Evolutionary conservation across 2,797 vertebrate genomes (phyloP), one percentile per base, ranked within the genome.

Genomic region (Clarias pachynema): DNA sequence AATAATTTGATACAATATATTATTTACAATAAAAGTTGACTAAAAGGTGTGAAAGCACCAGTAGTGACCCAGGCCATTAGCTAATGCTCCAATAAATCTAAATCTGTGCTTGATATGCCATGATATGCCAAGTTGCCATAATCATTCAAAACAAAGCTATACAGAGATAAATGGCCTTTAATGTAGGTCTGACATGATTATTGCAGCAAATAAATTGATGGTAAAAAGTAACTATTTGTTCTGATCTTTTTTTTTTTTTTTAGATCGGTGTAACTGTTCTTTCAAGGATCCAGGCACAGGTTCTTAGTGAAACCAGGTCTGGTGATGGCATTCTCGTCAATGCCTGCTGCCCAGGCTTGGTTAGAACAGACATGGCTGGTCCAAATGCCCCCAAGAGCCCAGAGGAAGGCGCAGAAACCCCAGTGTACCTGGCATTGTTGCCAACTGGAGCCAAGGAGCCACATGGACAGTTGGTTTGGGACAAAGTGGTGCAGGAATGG

Each of bases 261-360:
- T 8, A 92, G 91, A 88, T 91, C 1, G 91, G 91, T 34, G 91
- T 89, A 37, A 83, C 83, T 31, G 89, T 86, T 75, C 84, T 93
- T 49, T 91, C 91, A 12, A 90, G 86, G 82, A 92, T 92, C 84
- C 91, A 92, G 81, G 92, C 91, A 10, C 86, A 73, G 12, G 68
- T 83, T n/a, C 26, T 93, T 20, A 79, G 80, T 5, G 84, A 88
- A 83, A 90, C 87, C 4, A 88, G 91, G 84, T 24, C 89, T 3
- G 74, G 65, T 24, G 92, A 93, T 68, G 89, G 90, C 65, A 92
- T 93, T 44, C 89, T 93, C 40, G 78, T 93, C 8, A 93, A 93
- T 40, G 91, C 91, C 49, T 92, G 92, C 65, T 92, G 91, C 70
- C 92, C 91, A 15, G 92, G 92, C 73, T 91, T 86, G 91, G 92